Conservation (phyloP, 2,113 vertebrate genomes). For the Nannobrachium achirus region DNA sequence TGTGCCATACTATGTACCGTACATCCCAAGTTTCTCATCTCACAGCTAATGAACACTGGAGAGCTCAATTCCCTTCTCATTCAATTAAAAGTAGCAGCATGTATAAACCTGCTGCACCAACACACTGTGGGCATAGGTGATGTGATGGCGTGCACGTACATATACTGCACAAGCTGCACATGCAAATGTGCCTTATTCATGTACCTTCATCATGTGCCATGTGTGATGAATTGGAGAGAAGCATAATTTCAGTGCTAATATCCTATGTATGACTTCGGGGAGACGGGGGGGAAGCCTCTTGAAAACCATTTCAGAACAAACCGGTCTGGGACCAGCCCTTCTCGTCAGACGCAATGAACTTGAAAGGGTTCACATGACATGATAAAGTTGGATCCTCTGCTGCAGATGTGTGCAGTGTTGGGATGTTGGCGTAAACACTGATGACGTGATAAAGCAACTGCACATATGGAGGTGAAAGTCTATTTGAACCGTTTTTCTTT, state of each 20-base stretch:
- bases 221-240: not conserved
- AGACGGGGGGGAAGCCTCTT: not conserved
- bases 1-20: not conserved
- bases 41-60: conserved; percentile 16
- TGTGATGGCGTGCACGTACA: not conserved
- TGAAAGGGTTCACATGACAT: not conserved
- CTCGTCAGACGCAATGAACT: not conserved
- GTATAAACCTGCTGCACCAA: conserved; percentile 1
- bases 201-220: not conserved
- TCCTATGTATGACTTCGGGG: not conserved
- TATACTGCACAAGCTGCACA: not conserved
- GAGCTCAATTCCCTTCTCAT: not conserved
- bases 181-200: not conserved
- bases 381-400: not conserved
- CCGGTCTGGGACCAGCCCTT: not conserved
- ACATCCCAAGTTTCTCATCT: conserved; percentile 17
- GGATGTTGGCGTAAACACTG: not conserved
- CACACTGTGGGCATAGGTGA: conserved; percentile 4
- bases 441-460: not conserved
- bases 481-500: no score
- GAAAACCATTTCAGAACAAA: not conserved
- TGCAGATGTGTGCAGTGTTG: not conserved
- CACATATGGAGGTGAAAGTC: no score
- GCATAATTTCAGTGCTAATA: not conserved
- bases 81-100: conserved; percentile 19